Evolutionary conservation across 2,113 vertebrate genomes (phyloP), one percentile per base, ranked within the genome.

Genomic region (Heterotis niloticus): DNA sequence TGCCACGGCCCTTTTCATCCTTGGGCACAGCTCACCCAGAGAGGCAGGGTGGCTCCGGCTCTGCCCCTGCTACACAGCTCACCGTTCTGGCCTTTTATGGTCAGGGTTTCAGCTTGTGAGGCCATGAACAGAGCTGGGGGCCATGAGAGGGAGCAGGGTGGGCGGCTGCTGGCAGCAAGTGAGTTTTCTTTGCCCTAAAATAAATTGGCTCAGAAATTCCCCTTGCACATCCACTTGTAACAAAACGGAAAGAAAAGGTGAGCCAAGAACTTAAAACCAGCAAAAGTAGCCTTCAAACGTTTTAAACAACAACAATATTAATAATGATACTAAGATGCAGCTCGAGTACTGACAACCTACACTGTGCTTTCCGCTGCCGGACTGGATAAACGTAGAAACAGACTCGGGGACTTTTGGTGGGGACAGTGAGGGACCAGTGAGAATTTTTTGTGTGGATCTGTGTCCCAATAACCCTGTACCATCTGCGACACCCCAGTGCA

Each of bases 71-170:
- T 72, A 75, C 52, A 57, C 77, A 78, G 57, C 68, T 24, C 54
- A 57, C 68, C 79, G 74, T 71, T 64, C 70, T 64, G 79, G 70
- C 83, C 86, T 84, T 87, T 86, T 88, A 86, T 85, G 86, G 86
- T 57, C 76, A 84, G 83, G 66, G 81, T 79, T 81, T 80, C 73
- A 79, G 26, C 70, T 51, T 64, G 67, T 81, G 75, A 70, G 26
- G 69, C 54, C 54, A 72, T 59, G 66, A 79, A 66, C 3, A 54
- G 13, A 57, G 69, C 69, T 13, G 59, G 74, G 1, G 20, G 74
- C 57, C 74, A 17, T 71, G 56, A 69, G 81, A 26, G 70, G 78
- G 62, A 16, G 59, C 11, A 52, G 26, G 11, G 4, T 10, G 60
- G 54, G 26, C n/a, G 52, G 13, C 78, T 52, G 75, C 64, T 84